Evolutionary conservation across 92 coral and sea anemone species (phyloP).

Genomic region (Meandrina meandrites): DNA sequence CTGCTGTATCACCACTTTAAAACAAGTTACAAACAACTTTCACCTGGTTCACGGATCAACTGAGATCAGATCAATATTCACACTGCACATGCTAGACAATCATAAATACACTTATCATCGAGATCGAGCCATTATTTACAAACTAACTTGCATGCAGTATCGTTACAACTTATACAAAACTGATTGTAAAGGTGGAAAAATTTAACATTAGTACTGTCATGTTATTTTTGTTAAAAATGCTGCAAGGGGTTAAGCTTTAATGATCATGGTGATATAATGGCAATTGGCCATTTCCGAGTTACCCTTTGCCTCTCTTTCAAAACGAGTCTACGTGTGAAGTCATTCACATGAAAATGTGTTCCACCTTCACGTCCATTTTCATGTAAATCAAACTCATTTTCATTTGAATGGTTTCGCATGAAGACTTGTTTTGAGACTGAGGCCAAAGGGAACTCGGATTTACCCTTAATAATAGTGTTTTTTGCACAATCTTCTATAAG

Average conservation of each 20-base stretch:
- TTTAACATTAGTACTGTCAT: background rate
- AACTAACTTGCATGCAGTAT: background rate
- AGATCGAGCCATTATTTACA: constrained; percentile 29
- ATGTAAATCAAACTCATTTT: no score
- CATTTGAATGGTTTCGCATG: no score
- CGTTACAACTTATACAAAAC: background rate
- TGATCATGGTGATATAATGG: background rate
- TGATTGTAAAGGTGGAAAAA: background rate
- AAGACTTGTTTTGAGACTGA: no score
- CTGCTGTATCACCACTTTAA: background rate
- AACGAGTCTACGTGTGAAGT: no score
- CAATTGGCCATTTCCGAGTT: no score
- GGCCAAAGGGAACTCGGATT: no score
- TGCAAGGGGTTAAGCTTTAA: background rate
- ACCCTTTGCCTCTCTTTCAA: no score
- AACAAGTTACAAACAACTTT: background rate
- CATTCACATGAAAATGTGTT: no score
- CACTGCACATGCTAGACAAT: background rate
- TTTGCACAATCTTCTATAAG: no score
- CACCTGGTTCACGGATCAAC: no score
- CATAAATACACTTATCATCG: background rate
- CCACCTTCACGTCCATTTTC: no score
- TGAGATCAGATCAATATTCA: constrained; percentile 11
- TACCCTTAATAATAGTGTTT: no score
- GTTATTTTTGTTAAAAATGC: background rate